phyloP scores from a whole-genome alignment of 2,888 invertebrate genomes.

The Spilarctia lutea region DNA sequence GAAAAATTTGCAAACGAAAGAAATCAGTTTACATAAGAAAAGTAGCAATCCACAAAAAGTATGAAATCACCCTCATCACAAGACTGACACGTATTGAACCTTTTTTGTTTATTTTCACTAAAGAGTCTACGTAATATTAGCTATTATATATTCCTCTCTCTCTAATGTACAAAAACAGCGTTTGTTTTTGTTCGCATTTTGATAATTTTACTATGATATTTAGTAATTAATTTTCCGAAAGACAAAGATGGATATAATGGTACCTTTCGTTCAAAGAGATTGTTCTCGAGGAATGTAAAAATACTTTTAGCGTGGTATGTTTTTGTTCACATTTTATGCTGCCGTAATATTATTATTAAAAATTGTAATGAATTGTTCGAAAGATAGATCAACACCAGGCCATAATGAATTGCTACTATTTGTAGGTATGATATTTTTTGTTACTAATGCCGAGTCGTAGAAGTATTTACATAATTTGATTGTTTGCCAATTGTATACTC shows the following conservation, averaged over 20 bases:
- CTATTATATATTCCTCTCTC: not conserved
- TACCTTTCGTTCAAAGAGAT: not conserved
- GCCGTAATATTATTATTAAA: no score
- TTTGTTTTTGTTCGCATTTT: not conserved
- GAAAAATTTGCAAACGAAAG: not conserved
- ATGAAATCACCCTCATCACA: conserved; percentile 3
- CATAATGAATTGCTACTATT: not conserved
- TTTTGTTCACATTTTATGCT: no score
- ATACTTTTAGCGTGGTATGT: not conserved
- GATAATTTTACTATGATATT: not conserved
- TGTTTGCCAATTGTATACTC: conserved; percentile 30
- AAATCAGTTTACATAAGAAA: not conserved
- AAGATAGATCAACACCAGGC: no score
- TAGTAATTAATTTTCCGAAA: not conserved
- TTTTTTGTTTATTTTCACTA: not conserved
- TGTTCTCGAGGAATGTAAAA: not conserved
- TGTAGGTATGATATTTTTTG: not conserved
- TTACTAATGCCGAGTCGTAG: conserved; percentile 9
- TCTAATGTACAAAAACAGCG: not conserved
- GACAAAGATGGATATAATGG: not conserved
- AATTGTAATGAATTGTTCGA: no score
- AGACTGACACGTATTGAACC: not conserved
- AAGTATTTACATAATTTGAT: conserved; percentile 14
- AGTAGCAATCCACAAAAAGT: not conserved
- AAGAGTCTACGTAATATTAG: not conserved